Conservation (phyloP, 1,140 invertebrate genomes). For the Lamellibrachia luymesi region DNA sequence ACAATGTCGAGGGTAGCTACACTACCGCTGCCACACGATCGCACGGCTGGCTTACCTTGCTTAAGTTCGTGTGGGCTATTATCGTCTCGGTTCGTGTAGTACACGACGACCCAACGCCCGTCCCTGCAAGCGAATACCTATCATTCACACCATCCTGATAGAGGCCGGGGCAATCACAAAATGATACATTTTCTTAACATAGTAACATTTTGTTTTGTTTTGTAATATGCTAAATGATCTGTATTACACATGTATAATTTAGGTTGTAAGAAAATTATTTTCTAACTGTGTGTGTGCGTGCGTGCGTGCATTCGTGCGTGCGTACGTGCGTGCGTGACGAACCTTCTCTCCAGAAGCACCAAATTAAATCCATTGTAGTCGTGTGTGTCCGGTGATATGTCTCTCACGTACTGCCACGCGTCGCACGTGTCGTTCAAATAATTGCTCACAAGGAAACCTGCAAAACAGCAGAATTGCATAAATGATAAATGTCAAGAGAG, state of each 20-base stretch:
- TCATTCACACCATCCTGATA: neutral
- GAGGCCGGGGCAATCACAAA: too few species aligned
- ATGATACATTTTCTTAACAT: too few species aligned
- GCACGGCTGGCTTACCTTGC: neutral
- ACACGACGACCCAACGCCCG: neutral
- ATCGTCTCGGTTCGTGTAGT: conserved; percentile 5
- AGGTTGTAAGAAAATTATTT: too few species aligned
- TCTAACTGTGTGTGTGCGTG: neutral
- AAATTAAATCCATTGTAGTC: conserved; percentile 23
- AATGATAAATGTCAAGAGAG: too few species aligned
- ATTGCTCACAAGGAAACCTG: neutral
- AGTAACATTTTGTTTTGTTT: too few species aligned
- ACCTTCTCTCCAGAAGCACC: conserved; percentile 15
- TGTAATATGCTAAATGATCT: too few species aligned
- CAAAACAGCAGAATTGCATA: neutral
- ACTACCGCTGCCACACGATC: neutral
- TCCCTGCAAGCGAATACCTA: neutral
- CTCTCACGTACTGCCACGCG: neutral
- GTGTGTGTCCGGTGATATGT: neutral
- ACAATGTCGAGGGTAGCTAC: neutral
- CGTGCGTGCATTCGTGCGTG: neutral
- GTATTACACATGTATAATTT: too few species aligned
- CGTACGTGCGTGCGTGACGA: neutral
- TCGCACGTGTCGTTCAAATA: neutral
- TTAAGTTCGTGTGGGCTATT: neutral